Evolutionary conservation across 2,888 invertebrate species (phyloP), one percentile per base, ranked within the genome.

Genomic region (Cacoxenus indagator): DNA sequence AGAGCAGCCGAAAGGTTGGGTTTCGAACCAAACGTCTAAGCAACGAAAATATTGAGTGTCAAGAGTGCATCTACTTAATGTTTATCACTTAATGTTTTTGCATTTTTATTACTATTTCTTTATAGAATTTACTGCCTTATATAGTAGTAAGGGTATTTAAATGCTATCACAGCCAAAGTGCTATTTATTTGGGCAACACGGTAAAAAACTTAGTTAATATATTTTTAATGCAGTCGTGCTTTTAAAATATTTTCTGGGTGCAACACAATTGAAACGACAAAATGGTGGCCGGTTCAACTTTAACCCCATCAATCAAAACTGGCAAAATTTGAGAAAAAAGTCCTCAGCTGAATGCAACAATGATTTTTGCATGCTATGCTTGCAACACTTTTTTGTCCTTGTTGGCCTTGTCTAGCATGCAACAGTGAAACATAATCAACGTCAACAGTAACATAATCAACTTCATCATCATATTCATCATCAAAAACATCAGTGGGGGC

Each of bases 291-390:
- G 11, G n/a, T n/a, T 17, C n/a, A 45, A 17, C 61, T 62, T 62
- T n/a, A 45, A 17, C 14, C 45, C 37, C 61, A 62, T 62, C 61
- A 62, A 62, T 62, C 61, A 62, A 51, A 51, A 51, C 9, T 48
- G 17, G 48, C 22, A 19, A 19, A 17, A 17, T 17, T 31, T 9
- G 14, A 4, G 19, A 51, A 51, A 22, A 51, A 51, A 9, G 48
- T 19, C 48, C 48, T 6, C 48, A 22, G 48, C 19, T 51, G 48
- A 51, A 37, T 51, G 48, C 48, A 22, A 17, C 48, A 22, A 51
- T 17, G 9, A 51, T 51, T 51, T 51, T 37, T 37, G 37, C 48
- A 51, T 51, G 17, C 19, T 9, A 51, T 51, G 9, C 9, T 51
- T 51, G 17, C 1, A 4, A 51, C 22, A 51, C 19, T 2, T 19